These are phyloP conservation scores for Drosophila fulvimacula DNA, from an alignment of 2,888 invertebrate genomes.

Conservation along the genomic window DNA sequence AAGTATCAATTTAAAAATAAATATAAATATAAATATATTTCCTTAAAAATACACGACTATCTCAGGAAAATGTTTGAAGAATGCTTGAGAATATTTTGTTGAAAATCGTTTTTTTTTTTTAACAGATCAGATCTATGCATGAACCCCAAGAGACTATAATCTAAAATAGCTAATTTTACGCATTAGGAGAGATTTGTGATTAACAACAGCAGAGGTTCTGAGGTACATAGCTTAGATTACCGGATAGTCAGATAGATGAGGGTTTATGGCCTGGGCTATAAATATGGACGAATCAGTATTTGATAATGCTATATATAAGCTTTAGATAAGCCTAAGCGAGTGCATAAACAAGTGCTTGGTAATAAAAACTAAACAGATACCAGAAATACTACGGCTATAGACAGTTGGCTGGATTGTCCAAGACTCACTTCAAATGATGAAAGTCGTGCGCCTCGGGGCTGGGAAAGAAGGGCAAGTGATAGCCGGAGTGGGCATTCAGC, in stretches of 20 bases:
- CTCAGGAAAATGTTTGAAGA: too few relatives aligned
- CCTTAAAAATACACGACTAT: too few relatives aligned
- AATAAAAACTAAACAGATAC: slow-evolving; percentile 1
- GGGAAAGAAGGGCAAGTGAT: slow-evolving; percentile 93
- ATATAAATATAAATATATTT: too few relatives aligned
- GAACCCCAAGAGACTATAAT: too few relatives aligned
- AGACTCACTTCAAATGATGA: slow-evolving; percentile 93
- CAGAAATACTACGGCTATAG: not conserved
- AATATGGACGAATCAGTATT: not conserved
- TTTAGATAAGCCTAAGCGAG: slow-evolving; percentile 1
- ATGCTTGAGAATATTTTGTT: not conserved
- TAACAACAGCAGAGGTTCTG: not conserved
- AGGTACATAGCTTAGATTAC: not conserved
- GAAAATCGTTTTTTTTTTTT: not conserved
- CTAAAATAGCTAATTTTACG: not conserved
- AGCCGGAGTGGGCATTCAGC: slow-evolving; percentile 93
- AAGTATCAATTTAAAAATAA: too few relatives aligned
- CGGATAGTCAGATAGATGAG: not conserved
- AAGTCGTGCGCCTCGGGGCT: slow-evolving; percentile 95
- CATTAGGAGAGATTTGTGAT: not conserved
- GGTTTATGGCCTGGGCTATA: not conserved
- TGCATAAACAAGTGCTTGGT: not conserved
- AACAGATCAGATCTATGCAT: not conserved
- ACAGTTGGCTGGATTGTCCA: not conserved
- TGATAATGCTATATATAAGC: not conserved